Percentiles rank a stretch among this genome's conserved stretches.
These are phyloP conservation scores for Andrena flavipes DNA, from an alignment of 2,888 invertebrate species.

Conservation along the genomic window DNA sequence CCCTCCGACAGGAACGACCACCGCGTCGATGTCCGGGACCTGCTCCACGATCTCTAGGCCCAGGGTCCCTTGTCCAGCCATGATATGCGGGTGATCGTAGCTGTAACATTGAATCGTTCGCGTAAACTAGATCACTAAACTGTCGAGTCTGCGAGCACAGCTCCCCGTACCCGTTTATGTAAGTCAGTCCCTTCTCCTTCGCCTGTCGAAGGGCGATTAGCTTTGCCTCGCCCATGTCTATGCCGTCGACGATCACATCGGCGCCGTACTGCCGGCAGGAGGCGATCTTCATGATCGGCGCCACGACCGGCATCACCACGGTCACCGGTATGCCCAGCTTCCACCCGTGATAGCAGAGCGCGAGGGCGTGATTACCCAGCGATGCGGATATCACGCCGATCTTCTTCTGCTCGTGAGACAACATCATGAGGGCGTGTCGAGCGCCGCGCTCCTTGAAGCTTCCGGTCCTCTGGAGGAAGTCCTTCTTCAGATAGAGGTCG, in stretches of 20 bases:
- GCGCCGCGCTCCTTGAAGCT: conserved; percentile 98
- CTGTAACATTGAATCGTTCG: conserved; percentile 84
- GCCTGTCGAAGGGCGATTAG: conserved; percentile 91
- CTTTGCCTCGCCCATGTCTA: conserved; percentile 94
- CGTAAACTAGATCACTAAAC: neutral
- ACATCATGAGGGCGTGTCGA: conserved; percentile 92
- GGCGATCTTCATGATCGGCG: conserved; percentile 98
- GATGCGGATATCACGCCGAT: conserved; percentile 96
- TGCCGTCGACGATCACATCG: conserved; percentile 92
- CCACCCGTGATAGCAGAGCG: conserved; percentile 90
- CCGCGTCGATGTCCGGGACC: conserved; percentile 94
- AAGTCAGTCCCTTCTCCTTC: conserved; percentile 89
- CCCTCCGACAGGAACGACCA: conserved; percentile 97
- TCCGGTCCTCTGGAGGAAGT: conserved; percentile 97
- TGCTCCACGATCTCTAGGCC: conserved; percentile 97
- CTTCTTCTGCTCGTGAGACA: conserved; percentile 89
- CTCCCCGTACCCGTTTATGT: conserved; percentile 93
- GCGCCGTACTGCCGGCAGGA: conserved; percentile 94
- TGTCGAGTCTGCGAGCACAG: neutral
- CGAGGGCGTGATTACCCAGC: conserved; percentile 97
- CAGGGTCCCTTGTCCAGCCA: conserved; percentile 97
- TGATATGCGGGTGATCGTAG: conserved; percentile 97
- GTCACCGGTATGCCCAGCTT: conserved; percentile 88
- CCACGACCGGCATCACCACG: conserved; percentile 97
- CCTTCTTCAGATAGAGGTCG: conserved; percentile 97